Evolutionary conservation across 2,888 invertebrate species (phyloP).

Genomic region (Diplolepis rosae): DNA sequence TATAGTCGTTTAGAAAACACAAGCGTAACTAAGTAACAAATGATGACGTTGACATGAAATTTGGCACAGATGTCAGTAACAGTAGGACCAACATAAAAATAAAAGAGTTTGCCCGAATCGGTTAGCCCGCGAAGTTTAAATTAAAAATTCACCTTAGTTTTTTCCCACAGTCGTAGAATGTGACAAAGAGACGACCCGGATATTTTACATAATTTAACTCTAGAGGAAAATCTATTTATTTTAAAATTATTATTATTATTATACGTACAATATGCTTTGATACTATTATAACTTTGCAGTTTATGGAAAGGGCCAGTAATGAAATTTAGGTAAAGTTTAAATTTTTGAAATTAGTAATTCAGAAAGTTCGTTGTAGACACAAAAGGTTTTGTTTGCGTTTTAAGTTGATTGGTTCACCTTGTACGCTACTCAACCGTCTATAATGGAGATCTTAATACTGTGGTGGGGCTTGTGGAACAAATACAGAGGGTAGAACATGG

Average conservation of each 20-base stretch:
- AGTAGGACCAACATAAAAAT: too few relatives aligned
- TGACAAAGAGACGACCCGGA: background rate
- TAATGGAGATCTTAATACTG: conserved; percentile 26
- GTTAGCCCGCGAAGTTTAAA: too few relatives aligned
- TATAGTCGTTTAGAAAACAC: too few relatives aligned
- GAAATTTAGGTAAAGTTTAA: background rate
- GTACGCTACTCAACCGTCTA: conserved; percentile 19
- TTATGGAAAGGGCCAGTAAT: background rate
- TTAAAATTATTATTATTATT: too few relatives aligned
- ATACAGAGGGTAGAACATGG: conserved; percentile 22
- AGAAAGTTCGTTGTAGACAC: background rate
- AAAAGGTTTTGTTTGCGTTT: background rate
- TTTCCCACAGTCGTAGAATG: too few relatives aligned
- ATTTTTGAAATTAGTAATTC: background rate
- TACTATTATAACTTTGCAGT: background rate
- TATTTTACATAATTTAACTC: background rate
- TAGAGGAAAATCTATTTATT: background rate
- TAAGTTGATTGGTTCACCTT: background rate
- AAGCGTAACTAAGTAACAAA: too few relatives aligned
- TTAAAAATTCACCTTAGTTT: too few relatives aligned
- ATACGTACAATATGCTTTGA: too few relatives aligned
- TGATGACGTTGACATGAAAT: too few relatives aligned
- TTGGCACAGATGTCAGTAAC: too few relatives aligned
- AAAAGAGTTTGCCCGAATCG: too few relatives aligned
- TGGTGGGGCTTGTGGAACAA: conserved; percentile 18